Percentiles rank a stretch among this genome's conserved stretches.
These are phyloP conservation scores for Eremophila alpestris DNA, from an alignment of 2,797 vertebrate species.

Conservation along the genomic window DNA sequence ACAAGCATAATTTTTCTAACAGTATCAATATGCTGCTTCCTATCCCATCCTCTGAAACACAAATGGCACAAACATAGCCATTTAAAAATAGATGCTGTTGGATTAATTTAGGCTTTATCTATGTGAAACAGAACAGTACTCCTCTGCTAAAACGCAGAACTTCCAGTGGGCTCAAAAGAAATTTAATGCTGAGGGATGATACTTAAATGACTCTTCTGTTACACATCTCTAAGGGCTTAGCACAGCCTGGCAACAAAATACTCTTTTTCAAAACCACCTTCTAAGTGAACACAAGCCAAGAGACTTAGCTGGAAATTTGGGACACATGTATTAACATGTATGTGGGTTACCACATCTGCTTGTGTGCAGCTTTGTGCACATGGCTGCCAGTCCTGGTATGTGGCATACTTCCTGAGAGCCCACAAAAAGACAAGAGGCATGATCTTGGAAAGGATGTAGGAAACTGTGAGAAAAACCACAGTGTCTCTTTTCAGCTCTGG, in stretches of 20 bases:
- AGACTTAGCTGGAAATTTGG: not conserved
- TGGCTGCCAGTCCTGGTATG: not conserved
- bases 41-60: not conserved
- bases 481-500: not conserved
- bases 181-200: not conserved
- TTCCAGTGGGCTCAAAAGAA: not conserved
- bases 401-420: not conserved
- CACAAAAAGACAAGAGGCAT: not conserved
- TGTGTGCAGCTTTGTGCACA: not conserved
- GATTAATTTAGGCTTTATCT: not conserved
- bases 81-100: not conserved
- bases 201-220: not conserved
- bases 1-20: not conserved
- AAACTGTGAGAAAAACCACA: not conserved
- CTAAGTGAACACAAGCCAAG: not conserved
- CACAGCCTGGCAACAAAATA: not conserved
- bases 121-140: not conserved
- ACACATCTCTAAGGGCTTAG: accelerated
- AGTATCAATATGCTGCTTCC: not conserved
- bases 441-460: not conserved
- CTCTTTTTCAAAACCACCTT: not conserved
- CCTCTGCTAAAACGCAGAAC: not conserved
- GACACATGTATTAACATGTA: not conserved
- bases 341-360: not conserved
- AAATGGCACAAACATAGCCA: not conserved